phyloP scores from a whole-genome alignment of 2,888 invertebrate genomes.

The Plagodis dolabraria region DNA sequence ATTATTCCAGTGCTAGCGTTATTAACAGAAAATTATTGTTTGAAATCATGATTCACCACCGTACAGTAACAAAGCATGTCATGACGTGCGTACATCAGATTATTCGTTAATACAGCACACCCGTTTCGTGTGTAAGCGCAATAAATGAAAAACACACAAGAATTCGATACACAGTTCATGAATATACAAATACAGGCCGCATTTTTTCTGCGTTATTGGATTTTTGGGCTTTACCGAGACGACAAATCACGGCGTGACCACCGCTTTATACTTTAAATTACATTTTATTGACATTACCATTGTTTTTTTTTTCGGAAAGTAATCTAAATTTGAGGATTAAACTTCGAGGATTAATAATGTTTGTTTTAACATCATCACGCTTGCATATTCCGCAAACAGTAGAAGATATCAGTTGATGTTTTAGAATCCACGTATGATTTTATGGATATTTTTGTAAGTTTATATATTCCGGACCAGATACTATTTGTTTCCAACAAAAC shows the following conservation, averaged over 20 bases:
- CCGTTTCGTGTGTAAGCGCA: slow-evolving; percentile 52
- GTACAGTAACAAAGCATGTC: slow-evolving; percentile 27
- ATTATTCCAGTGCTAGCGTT: too few species aligned
- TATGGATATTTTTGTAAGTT: too few species aligned
- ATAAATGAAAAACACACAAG: slow-evolving; percentile 52
- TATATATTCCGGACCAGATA: too few species aligned
- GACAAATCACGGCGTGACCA: slow-evolving; percentile 27
- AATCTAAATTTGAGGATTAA: slow-evolving; percentile 14
- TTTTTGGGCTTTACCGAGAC: slow-evolving; percentile 25
- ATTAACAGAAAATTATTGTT: slow-evolving; percentile 7
- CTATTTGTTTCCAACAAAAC: too few species aligned
- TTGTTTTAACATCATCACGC: too few species aligned
- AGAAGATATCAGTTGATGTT: too few species aligned
- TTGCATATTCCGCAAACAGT: too few species aligned
- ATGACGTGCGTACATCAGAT: slow-evolving; percentile 46
- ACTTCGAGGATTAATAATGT: background rate
- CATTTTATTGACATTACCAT: slow-evolving; percentile 24
- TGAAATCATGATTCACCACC: slow-evolving; percentile 3
- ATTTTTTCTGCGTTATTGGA: slow-evolving; percentile 28
- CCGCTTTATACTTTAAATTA: slow-evolving; percentile 27
- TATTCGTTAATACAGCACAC: slow-evolving; percentile 46
- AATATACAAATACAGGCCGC: slow-evolving; percentile 35
- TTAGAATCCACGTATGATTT: too few species aligned
- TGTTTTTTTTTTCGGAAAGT: slow-evolving; percentile 16
- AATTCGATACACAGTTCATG: slow-evolving; percentile 33